Conservation (phyloP, 2,888 invertebrate genomes). For the Palloptera scutellata region DNA sequence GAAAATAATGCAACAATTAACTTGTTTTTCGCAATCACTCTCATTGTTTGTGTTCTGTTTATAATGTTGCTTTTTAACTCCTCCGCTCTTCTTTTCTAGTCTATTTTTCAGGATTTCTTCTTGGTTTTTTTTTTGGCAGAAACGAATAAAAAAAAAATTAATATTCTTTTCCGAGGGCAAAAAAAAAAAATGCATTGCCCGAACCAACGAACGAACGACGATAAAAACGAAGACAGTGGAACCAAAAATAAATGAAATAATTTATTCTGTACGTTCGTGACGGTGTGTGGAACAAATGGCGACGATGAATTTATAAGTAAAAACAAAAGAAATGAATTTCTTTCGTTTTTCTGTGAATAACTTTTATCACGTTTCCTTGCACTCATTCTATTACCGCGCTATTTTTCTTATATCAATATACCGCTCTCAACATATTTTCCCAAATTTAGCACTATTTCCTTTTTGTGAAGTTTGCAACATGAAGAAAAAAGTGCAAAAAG, state of each 20-base stretch:
- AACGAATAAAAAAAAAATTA: background rate
- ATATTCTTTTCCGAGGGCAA: background rate
- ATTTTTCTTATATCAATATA: background rate
- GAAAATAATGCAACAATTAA: background rate
- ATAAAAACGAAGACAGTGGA: slow-evolving; percentile 8
- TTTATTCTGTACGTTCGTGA: background rate
- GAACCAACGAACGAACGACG: background rate
- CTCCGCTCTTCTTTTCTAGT: background rate
- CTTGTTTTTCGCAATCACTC: background rate
- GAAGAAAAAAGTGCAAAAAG: slow-evolving; percentile 1
- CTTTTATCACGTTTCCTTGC: background rate
- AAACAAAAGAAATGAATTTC: slow-evolving; percentile 32
- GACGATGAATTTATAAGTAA: slow-evolving; percentile 33
- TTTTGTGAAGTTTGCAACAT: background rate
- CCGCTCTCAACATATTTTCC: background rate
- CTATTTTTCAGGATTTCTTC: background rate
- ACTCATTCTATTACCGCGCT: background rate
- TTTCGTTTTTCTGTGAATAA: background rate
- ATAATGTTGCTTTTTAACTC: background rate
- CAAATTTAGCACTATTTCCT: background rate
- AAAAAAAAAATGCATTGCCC: background rate
- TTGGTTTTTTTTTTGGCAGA: background rate
- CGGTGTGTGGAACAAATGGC: slow-evolving; percentile 32
- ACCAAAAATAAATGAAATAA: background rate
- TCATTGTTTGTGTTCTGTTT: no score